These are phyloP conservation scores for Drosophila leonis DNA, from an alignment of 2,888 invertebrate genomes.

Conservation along the genomic window DNA sequence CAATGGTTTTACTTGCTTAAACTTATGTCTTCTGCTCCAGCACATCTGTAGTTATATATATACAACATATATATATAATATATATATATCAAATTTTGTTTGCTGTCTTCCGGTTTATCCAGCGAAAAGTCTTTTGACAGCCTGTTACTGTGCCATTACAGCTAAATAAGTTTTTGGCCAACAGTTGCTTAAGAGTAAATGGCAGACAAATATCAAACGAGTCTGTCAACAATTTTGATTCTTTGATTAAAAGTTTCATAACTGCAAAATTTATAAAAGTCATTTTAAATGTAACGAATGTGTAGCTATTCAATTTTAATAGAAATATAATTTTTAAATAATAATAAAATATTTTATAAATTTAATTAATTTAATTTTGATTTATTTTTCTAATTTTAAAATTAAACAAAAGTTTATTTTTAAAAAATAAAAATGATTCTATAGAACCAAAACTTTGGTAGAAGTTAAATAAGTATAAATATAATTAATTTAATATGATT, in stretches of 20 bases:
- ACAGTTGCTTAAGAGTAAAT: constrained; percentile 21
- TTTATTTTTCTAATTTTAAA: neutral
- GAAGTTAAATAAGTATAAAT: too few relatives aligned
- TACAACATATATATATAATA: constrained; percentile 12
- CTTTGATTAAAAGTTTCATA: neutral
- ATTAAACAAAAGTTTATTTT: too few relatives aligned
- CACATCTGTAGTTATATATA: constrained; percentile 19
- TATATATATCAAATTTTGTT: constrained; percentile 2
- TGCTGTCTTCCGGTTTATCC: neutral
- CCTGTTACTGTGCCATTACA: constrained; percentile 16
- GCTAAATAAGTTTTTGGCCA: constrained; percentile 26
- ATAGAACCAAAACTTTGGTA: too few relatives aligned
- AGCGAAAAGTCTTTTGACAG: constrained; percentile 39
- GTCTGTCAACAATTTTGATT: neutral
- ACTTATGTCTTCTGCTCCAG: neutral
- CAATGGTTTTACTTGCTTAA: neutral
- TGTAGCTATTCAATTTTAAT: neutral
- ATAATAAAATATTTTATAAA: neutral
- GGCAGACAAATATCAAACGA: neutral
- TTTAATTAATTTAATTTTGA: neutral
- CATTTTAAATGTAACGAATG: neutral
- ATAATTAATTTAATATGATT: too few relatives aligned
- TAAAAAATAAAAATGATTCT: too few relatives aligned
- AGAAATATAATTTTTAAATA: neutral
- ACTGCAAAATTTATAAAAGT: neutral